These are phyloP conservation scores for Littorina saxatilis DNA, from an alignment of 1,140 invertebrate species.

Conservation along the genomic window DNA sequence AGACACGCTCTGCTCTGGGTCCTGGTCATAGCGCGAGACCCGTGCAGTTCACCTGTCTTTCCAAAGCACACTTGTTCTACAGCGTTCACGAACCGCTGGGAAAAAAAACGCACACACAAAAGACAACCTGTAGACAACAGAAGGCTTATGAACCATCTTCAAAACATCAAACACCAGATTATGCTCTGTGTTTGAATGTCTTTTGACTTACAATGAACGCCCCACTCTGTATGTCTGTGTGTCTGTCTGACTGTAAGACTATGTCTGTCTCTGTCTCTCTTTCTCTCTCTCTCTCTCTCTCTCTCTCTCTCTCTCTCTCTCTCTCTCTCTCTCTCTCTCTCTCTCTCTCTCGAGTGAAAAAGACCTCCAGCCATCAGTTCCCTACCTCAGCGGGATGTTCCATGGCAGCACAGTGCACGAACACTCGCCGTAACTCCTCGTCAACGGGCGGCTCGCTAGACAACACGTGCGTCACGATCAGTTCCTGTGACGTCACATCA, in stretches of 20 bases:
- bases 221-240: no score
- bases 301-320: neutral
- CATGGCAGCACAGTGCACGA: constrained; percentile 47
- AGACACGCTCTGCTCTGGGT: constrained; percentile 17
- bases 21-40: neutral
- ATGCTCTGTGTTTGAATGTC: no score
- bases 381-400: constrained; percentile 42
- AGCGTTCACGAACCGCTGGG: neutral
- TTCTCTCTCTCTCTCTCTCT: neutral
- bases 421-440: constrained; percentile 44
- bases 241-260: no score
- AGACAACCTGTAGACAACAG: no score
- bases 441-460: constrained; percentile 8
- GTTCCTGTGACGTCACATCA: constrained; percentile 41
- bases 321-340: neutral
- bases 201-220: no score
- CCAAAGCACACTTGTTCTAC: constrained; percentile 20
- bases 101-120: neutral
- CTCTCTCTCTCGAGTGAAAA: neutral
- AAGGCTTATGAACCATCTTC: no score
- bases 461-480: constrained; percentile 46
- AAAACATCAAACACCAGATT: no score
- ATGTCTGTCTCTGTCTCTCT: no score
- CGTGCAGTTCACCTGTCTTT: neutral
- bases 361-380: neutral